Conservation (phyloP, 2,888 invertebrate genomes). For the Stenotaenia linearis region DNA sequence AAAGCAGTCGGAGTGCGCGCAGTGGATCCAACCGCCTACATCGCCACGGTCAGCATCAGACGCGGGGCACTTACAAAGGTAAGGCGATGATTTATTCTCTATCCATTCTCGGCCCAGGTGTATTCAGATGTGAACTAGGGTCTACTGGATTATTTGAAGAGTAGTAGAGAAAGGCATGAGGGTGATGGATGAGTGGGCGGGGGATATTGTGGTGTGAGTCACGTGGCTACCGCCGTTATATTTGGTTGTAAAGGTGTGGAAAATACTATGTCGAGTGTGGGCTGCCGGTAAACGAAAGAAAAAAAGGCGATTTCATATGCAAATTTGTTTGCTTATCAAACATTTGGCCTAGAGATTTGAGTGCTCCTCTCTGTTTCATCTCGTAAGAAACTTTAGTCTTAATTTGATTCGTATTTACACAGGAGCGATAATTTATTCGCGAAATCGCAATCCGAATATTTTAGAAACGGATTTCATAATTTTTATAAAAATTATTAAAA, state of each 20-base stretch:
- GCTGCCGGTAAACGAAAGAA: not conserved
- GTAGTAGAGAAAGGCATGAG: not conserved
- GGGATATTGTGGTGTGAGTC: constrained; percentile 14
- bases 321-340: constrained; percentile 11
- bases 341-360: not conserved
- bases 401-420: not conserved
- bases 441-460: not conserved
- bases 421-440: not conserved
- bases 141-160: constrained; percentile 9
- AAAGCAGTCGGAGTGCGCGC: not conserved
- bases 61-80: constrained; percentile 6
- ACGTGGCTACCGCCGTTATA: not conserved
- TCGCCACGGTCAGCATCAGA: not conserved
- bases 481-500: not conserved
- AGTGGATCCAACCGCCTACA: constrained; percentile 5
- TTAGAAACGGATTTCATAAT: not conserved
- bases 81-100: not conserved
- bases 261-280: not conserved
- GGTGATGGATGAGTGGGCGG: constrained; percentile 11
- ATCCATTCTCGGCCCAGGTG: constrained; percentile 2
- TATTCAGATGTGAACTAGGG: not conserved
- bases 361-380: not conserved
- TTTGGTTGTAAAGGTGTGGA: constrained; percentile 15
- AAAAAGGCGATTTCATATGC: not conserved
- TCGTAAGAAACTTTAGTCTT: not conserved